Base-by-base conservation (phyloP, 2,113 vertebrate genomes). In the Macroglossus sobrinus region DNA sequence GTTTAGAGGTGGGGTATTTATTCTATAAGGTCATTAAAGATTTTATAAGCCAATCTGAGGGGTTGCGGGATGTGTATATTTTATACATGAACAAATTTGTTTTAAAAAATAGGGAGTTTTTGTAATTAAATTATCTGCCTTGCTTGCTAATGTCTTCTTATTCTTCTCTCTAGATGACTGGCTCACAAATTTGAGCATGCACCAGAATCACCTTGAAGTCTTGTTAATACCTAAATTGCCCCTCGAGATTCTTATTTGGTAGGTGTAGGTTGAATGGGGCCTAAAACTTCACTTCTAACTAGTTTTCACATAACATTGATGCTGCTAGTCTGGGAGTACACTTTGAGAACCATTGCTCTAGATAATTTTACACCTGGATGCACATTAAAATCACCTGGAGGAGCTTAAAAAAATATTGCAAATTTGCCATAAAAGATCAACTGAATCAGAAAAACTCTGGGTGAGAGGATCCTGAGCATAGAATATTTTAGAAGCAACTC, bases 1-100 rank as follows among this genome's bases (percentile, higher is more conserved):
- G 38, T 72, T 78, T 82, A 91, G 88, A 97, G 53, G n/a, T 92
- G 21, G 75, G 24, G n/a, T 80, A 63, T 89, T 95, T 95, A 53
- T 75, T 86, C 50, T 72, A 24, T 53, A 75, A 93, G 30, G 81
- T 59, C 11, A 35, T 80, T 84, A 76, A 75, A 76, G 40, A 68
- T 89, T 91, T 92, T 93, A 84, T 80, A 92, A 95, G 22, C 35
- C 71, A 85, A 12, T 55, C 85, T 80, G 59, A 50, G 50, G 28
- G 43, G 40, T 84, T 96, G 40, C 57, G 15, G 21, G 30, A 55
- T 94, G 45, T 69, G 79, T 96, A 22, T 50, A 86, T 68, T 75
- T 94, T 80, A 79, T 43, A 94, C 9, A 84, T 38, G 38, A 26
- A 43, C 78, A 81, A 43, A 30, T 40, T 75, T 78, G 22, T 89